Base-by-base conservation (phyloP, 2,113 vertebrate genomes). In the Megaceryle maxima region DNA sequence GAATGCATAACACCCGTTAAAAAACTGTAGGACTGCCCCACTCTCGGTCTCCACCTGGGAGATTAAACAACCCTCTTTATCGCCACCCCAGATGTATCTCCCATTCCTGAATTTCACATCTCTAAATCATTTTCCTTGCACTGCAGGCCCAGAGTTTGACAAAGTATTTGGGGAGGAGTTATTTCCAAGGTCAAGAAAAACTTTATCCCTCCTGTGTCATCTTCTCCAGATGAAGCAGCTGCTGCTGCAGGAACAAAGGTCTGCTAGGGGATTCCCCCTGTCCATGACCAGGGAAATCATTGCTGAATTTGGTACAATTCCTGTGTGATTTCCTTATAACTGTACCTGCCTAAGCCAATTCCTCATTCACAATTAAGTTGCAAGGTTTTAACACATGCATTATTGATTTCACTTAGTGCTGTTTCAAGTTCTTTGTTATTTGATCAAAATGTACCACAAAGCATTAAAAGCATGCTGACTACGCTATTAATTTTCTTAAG, bases 331-430 rank as follows among this genome's bases (percentile, higher is more conserved):
- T 53, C 35, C 22, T 67, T 16, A 2, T 33, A 41, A 21, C 20
- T 50, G 9, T 18, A 41, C 21, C 51, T 50, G 39, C 22, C 16
- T 22, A 41, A 64, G 16, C 18, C 60, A 68, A 17, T 37, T 37
- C 50, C n/a, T 43, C 13, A 5, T 7, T 50, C 31, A 25, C 44
- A 64, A 29, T 18, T 11, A n/a, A 0, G 1, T 78, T 64, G 37
- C 0, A 2, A 73, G 43, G 19, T 20, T 88, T 64, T 69, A 57
- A 43, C 26, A 37, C 0, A 2, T 1, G 0, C 5, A 0, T 35
- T 66, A 66, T 33, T 2, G 1, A 44, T 80, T 60, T 79, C 20
- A 43, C 28, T 39, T 16, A 41, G 21, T 0, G 1, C 50, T 31
- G 11, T 35, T 77, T 77, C 59, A 48, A 73, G 31, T 82, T 63